Percentiles rank a stretch among this genome's conserved stretches.
Evolutionary conservation across 1,140 invertebrate species (phyloP).

Genomic region (Lasaia peninsularis): DNA sequence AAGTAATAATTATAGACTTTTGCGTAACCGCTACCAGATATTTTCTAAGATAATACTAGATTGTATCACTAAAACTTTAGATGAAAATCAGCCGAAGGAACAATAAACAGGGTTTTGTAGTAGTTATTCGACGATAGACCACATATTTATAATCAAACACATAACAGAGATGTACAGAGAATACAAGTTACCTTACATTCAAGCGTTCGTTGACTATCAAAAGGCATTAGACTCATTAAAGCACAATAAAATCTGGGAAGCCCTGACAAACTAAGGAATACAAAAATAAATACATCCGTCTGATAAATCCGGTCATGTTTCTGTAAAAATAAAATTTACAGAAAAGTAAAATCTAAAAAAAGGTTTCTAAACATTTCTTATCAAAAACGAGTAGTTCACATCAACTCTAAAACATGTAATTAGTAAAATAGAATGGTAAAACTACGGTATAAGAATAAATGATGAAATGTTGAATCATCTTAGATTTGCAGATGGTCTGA

Average conservation of each 20-base stretch:
- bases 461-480: constrained; percentile 21
- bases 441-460: constrained; percentile 26
- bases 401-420: constrained; percentile 27
- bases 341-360: too few species aligned
- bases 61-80: constrained; percentile 22
- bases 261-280: constrained; percentile 21
- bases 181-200: constrained; percentile 19
- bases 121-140: constrained; percentile 23
- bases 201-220: constrained; percentile 26
- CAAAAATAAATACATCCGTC: constrained; percentile 19
- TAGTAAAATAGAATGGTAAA: constrained; percentile 19
- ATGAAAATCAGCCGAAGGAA: constrained; percentile 29
- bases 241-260: constrained; percentile 23
- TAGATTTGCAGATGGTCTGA: constrained; percentile 25
- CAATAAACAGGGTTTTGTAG: constrained; percentile 27
- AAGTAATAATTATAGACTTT: constrained; percentile 32
- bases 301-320: constrained; percentile 25
- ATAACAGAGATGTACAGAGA: constrained; percentile 25
- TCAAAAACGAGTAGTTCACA: too few species aligned
- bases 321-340: too few species aligned
- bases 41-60: constrained; percentile 29
- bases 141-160: constrained; percentile 27
- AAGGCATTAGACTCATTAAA: constrained; percentile 28
- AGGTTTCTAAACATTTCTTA: too few species aligned
- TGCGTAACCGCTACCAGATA: constrained; percentile 31